Evolutionary conservation across 2,797 vertebrate genomes (phyloP), one percentile per base, ranked within the genome.

Genomic region (Apodemus agrarius): DNA sequence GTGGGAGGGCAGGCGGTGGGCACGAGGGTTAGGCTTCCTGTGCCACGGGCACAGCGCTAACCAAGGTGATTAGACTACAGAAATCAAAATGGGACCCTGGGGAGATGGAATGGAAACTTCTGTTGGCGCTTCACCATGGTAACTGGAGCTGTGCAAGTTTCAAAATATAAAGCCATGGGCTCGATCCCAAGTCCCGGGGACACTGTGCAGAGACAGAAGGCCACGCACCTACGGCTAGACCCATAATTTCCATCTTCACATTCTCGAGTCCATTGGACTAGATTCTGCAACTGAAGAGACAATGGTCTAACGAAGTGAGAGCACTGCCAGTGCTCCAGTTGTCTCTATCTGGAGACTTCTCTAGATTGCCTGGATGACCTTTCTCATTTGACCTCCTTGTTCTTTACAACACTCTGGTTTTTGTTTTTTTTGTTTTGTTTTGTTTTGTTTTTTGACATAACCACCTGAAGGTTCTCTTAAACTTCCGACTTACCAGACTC

Each of bases 111-210:
- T 37, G 8, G 52, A 72, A 81, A 16, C 34, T 89, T 49, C 78
- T 37, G 74, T 76, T 81, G 43, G n/a, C 26, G 57, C 34, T 49
- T 82, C 34, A 90, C 43, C n/a, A 67, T 0, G 10, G 78, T 29
- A 85, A 83, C 40, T 76, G 67, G 69, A 80, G 92, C 26, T 69
- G 11, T n/a, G 59, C 29, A 74, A 57, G 29, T 46, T 94, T 92
- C 89, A 54, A 95, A 61, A 95, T 90, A 78, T 16, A 93, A 92
- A 85, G n/a, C 3, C 79, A 40, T 54, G 22, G 86, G 84, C 76
- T 76, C 11, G 57, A 65, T 17, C 52, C 21, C 31, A 94, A 95
- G 86, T 43, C 34, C 46, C 4, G 54, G 63, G 74, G 0, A 40
- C 7, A 37, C n/a, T 76, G 9, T 87, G 37, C 80, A 63, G 63